Percentiles rank a stretch among this genome's conserved stretches.
phyloP scores from a whole-genome alignment of 2,888 invertebrate species.

The Chouioia cunea region DNA sequence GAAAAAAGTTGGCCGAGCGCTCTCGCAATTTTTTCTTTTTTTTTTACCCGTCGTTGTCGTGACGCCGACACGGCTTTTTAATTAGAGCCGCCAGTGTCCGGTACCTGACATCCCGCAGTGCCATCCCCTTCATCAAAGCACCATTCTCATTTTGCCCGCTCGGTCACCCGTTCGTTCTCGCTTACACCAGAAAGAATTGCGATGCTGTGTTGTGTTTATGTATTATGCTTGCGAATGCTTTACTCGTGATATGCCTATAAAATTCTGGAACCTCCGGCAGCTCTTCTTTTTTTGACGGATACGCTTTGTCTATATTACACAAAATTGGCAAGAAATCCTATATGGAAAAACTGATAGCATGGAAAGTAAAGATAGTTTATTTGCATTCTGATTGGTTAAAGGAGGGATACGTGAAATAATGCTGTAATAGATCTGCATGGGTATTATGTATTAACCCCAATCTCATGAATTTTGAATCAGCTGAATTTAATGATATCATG shows the following conservation, averaged over 20 bases:
- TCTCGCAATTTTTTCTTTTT: conserved; percentile 13
- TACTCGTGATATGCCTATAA: conserved; percentile 11
- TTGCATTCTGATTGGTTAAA: no score
- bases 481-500: no score
- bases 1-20: conserved; percentile 53
- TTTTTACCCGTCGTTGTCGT: conserved; percentile 49
- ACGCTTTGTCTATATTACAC: no score
- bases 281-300: conserved; percentile 1
- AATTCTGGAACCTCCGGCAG: background rate
- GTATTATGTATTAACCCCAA: no score
- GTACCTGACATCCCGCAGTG: conserved; percentile 66
- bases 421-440: no score
- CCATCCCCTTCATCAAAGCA: conserved; percentile 67
- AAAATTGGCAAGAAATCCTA: no score
- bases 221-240: background rate
- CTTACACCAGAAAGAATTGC: conserved; percentile 60
- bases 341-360: no score
- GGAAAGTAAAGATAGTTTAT: no score
- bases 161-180: background rate
- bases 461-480: no score
- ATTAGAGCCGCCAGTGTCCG: conserved; percentile 65
- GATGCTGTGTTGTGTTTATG: conserved; percentile 1
- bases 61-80: conserved; percentile 67
- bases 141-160: conserved; percentile 64
- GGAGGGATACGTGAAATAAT: no score